These are phyloP conservation scores for Lissonota sp. DNA, from an alignment of 2,888 invertebrate genomes.

Conservation along the genomic window DNA sequence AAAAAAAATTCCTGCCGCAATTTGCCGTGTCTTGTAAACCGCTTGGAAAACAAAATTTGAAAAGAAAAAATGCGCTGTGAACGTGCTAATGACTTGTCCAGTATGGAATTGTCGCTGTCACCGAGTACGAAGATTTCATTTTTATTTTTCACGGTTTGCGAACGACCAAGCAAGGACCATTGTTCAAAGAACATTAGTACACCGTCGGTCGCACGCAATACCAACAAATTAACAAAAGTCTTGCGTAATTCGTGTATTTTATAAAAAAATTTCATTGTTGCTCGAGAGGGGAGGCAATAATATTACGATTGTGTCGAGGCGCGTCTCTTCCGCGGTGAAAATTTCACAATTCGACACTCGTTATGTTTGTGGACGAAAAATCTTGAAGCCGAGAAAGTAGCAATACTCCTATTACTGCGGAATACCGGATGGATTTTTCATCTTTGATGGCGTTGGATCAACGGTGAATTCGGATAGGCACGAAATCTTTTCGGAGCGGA, in stretches of 20 bases:
- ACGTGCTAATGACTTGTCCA: neutral
- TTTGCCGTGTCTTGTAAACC: too few relatives aligned
- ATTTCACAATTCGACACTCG: neutral
- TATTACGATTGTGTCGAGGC: neutral
- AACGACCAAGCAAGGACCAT: conserved; percentile 24
- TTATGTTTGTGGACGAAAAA: too few relatives aligned
- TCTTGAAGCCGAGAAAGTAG: too few relatives aligned
- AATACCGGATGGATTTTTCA: neutral
- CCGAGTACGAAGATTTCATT: neutral
- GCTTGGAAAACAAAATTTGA: neutral
- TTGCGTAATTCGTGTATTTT: conserved; percentile 49
- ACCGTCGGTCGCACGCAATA: neutral
- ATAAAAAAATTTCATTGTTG: conserved; percentile 19
- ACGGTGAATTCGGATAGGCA: conserved; percentile 8
- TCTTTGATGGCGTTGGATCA: neutral
- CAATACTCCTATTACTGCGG: neutral
- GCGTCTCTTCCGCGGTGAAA: neutral
- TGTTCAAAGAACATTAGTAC: conserved; percentile 23
- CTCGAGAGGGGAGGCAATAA: neutral
- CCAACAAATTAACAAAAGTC: conserved; percentile 13
- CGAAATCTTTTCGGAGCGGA: conserved; percentile 45
- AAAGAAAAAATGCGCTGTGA: conserved; percentile 6
- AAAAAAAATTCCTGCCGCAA: neutral
- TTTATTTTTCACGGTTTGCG: conserved; percentile 13
- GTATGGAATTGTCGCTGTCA: conserved; percentile 1